Base-by-base conservation (phyloP, 2,797 vertebrate species). In the Microctenopoma steveboyesi region DNA sequence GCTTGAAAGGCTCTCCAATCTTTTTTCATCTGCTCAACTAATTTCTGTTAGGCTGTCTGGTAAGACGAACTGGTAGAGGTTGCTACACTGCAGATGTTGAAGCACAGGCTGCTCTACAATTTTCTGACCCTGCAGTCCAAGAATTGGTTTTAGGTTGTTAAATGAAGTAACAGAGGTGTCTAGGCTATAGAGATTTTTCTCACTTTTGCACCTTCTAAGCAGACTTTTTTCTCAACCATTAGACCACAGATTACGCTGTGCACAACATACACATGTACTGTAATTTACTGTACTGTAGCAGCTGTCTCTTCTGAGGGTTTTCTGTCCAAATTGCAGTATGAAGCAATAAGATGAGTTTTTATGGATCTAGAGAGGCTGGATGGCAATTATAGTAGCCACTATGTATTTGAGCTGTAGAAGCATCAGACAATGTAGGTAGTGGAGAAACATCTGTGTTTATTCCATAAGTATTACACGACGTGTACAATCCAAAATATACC, bases 21-120 rank as follows among this genome's bases (percentile, higher is more conserved):
- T 74, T 83, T 86, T 77, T 84, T 85, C 54, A 84, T 87, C 76
- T 62, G 74, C 70, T 74, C 64, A 73, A 60, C 82, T 86, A 68
- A 86, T 87, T 90, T 91, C 74, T 81, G 84, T 62, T 64, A 67
- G 65, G 63, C 76, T 76, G 27, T 60, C 57, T 69, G 53, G 56
- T 69, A 16, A 62, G 69, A 85, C 40, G 64, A 46, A 46, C 77
- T 83, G 81, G 81, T 71, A 79, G 73, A 76, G 60, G 66, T 72
- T 74, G 78, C 71, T 66, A 62, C 67, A 5, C 76, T 70, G 71
- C 74, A 87, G 82, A 86, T 82, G 82, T 74, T 72, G 47, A 72
- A 59, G 54, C 70, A 61, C 64, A 66, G 72, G 76, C 74, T 79
- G 79, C 69, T 81, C 48, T 28, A 53, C 51, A 62, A 43, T 78